These are phyloP conservation scores for Hirundo rustica DNA, from an alignment of 2,797 vertebrate species.

Conservation along the genomic window DNA sequence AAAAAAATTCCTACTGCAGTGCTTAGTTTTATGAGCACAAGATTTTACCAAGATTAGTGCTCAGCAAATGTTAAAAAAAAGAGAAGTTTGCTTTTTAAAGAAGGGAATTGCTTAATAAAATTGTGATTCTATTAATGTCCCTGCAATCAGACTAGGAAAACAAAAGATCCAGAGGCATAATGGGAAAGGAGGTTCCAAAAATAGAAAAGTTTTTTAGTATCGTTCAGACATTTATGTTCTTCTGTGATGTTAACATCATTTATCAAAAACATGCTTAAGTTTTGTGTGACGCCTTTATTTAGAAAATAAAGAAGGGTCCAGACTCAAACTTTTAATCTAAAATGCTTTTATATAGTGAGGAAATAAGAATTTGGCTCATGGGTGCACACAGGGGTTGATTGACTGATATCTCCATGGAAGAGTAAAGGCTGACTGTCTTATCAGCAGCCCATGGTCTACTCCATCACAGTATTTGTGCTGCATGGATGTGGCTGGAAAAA, in stretches of 20 bases:
- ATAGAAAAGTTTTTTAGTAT: neutral
- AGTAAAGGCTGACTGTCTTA: neutral
- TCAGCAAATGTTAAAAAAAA: constrained; percentile 22
- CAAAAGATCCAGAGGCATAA: neutral
- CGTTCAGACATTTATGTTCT: neutral
- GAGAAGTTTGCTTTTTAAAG: constrained; percentile 33
- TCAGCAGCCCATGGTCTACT: neutral
- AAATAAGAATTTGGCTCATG: neutral
- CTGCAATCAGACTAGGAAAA: constrained; percentile 20
- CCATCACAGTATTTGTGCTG: neutral
- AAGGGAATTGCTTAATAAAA: constrained; percentile 11
- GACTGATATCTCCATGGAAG: neutral
- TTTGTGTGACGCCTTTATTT: neutral
- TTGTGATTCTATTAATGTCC: constrained; percentile 4
- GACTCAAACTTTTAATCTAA: neutral
- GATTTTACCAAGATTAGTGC: constrained; percentile 40
- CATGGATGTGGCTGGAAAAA: neutral
- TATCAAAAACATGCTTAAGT: neutral
- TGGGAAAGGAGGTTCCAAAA: neutral
- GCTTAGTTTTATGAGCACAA: constrained; percentile 19
- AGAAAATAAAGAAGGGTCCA: neutral
- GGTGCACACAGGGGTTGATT: neutral
- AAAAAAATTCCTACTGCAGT: neutral
- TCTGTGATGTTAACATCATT: neutral
- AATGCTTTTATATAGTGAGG: neutral